Conservation (phyloP, 2,797 vertebrate species). For the Acanthiza pusilla region DNA sequence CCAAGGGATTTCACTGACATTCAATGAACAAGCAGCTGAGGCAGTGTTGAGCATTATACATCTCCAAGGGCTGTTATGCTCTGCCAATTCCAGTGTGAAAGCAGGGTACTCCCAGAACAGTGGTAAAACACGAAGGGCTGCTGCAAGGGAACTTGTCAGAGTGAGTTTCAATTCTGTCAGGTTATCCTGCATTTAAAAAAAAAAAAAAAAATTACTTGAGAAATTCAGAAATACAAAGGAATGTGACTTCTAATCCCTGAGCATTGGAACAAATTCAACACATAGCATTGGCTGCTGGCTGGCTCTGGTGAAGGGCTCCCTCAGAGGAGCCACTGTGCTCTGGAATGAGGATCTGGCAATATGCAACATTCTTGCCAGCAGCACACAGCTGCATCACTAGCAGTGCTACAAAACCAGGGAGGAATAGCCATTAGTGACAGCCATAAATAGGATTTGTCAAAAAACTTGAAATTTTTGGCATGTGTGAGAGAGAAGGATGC, state of each 20-base stretch:
- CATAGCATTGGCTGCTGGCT: not conserved
- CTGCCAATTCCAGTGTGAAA: not conserved
- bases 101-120: not conserved
- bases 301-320: not conserved
- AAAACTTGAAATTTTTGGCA: not conserved
- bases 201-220: not conserved
- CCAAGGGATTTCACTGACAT: not conserved
- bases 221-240: not conserved
- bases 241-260: not conserved
- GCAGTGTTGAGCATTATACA: not conserved
- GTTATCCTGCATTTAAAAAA: not conserved
- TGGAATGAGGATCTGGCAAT: not conserved
- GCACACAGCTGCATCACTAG: rapidly evolving
- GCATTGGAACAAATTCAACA: not conserved
- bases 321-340: not conserved
- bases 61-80: not conserved
- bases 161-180: not conserved
- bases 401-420: not conserved
- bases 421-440: not conserved
- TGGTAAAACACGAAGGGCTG: not conserved
- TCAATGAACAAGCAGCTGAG: not conserved
- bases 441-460: not conserved
- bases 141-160: not conserved
- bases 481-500: not conserved
- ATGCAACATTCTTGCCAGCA: not conserved